Percentiles rank a stretch among this genome's conserved stretches.
Conservation (phyloP, 2,797 vertebrate species). For the Phrynocephalus guinanensis region DNA sequence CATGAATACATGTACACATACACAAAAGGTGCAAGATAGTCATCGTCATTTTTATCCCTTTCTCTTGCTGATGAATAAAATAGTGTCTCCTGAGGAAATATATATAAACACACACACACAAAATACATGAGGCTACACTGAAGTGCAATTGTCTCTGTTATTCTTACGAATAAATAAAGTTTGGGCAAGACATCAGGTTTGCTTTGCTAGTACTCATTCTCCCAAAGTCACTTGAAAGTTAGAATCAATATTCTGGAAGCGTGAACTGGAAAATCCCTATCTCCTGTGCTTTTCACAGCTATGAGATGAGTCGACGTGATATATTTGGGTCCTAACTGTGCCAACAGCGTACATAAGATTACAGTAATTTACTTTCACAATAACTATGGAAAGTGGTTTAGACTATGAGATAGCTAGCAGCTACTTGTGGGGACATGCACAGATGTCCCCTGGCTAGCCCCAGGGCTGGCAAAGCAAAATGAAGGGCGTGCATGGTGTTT, state of each 20-base stretch:
- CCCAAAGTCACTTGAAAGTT: constrained; percentile 26
- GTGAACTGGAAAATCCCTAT: not conserved
- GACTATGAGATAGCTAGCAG: too few species aligned
- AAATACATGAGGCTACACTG: constrained; percentile 50
- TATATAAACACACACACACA: constrained; percentile 27
- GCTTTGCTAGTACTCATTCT: constrained; percentile 13
- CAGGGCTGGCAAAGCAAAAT: too few species aligned
- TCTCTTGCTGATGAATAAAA: constrained; percentile 45
- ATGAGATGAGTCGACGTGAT: not conserved
- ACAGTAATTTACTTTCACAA: not conserved
- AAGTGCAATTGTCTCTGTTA: constrained; percentile 28
- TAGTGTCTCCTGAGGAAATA: not conserved
- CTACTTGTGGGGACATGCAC: too few species aligned
- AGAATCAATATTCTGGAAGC: constrained; percentile 27
- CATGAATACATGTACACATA: constrained; percentile 51
- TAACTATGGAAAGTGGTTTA: not conserved
- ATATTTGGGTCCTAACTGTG: not conserved
- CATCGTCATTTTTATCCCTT: constrained; percentile 40
- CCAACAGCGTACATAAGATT: not conserved
- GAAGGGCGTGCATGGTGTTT: too few species aligned
- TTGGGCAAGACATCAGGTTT: constrained; percentile 9
- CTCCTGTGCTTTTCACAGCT: not conserved
- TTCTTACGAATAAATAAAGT: constrained; percentile 30
- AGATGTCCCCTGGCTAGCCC: too few species aligned
- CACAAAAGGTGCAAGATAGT: constrained; percentile 40